phyloP scores from a whole-genome alignment of 2,888 invertebrate species.

The Drosophila rellima region DNA sequence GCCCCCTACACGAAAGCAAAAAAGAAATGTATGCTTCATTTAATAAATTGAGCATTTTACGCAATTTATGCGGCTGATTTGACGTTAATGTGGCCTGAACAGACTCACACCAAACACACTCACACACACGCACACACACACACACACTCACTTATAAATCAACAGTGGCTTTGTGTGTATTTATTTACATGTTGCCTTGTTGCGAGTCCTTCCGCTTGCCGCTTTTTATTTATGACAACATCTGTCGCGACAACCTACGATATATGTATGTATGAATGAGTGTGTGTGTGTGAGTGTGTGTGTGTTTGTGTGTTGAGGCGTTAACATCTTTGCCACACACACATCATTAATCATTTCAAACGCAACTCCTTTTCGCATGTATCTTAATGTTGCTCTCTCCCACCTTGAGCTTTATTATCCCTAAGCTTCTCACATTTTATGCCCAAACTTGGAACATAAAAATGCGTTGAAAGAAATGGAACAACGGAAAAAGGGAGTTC shows the following conservation, averaged over 20 bases:
- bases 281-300: constrained; percentile 29
- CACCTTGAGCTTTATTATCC: constrained; percentile 44
- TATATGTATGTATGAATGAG: constrained; percentile 12
- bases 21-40: constrained; percentile 62
- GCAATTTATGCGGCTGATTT: constrained; percentile 84
- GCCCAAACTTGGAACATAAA: constrained; percentile 55
- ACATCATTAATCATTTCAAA: constrained; percentile 84
- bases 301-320: constrained; percentile 61
- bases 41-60: constrained; percentile 83
- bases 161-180: constrained; percentile 35
- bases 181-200: constrained; percentile 72
- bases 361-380: constrained; percentile 60
- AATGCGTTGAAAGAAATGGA: neutral
- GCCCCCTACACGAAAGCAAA: constrained; percentile 8
- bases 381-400: constrained; percentile 19
- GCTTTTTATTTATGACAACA: constrained; percentile 80
- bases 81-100: constrained; percentile 84
- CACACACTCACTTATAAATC: constrained; percentile 57
- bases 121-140: constrained; percentile 21
- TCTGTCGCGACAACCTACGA: constrained; percentile 70
- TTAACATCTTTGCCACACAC: constrained; percentile 75
- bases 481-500: neutral
- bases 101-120: constrained; percentile 36
- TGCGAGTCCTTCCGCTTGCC: constrained; percentile 47
- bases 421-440: constrained; percentile 51